phyloP scores from a whole-genome alignment of 1,140 invertebrate genomes.

The Artemia franciscana region DNA sequence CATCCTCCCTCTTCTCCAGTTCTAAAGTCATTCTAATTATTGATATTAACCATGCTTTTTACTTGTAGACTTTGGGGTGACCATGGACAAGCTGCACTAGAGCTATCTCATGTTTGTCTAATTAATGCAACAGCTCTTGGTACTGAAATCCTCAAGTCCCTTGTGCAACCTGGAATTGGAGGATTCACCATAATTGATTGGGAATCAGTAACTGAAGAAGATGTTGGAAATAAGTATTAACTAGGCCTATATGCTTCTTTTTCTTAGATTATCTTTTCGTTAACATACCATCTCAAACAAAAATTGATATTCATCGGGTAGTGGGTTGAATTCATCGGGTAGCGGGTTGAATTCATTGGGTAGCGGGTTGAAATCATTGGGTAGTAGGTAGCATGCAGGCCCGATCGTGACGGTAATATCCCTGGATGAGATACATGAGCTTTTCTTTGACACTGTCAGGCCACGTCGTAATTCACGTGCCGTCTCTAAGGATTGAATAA shows the following conservation, averaged over 20 bases:
- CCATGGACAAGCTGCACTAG: slow-evolving; percentile 71
- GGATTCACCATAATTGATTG: slow-evolving; percentile 91
- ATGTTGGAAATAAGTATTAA: slow-evolving; percentile 70
- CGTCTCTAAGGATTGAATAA: too few relatives aligned
- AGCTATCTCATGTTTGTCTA: slow-evolving; percentile 69
- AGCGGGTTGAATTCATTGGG: too few relatives aligned
- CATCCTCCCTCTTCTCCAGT: neutral
- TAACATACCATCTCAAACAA: too few relatives aligned
- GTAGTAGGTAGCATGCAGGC: too few relatives aligned
- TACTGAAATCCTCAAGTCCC: slow-evolving; percentile 80
- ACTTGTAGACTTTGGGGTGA: slow-evolving; percentile 74
- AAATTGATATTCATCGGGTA: too few relatives aligned
- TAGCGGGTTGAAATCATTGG: too few relatives aligned
- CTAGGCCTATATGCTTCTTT: neutral
- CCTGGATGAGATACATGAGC: too few relatives aligned
- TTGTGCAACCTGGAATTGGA: slow-evolving; percentile 81
- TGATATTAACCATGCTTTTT: neutral
- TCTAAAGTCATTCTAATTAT: neutral
- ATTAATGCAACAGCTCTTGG: slow-evolving; percentile 84
- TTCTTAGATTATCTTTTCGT: slow-evolving; percentile 4
- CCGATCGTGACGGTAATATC: too few relatives aligned
- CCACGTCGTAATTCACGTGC: too few relatives aligned
- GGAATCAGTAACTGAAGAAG: slow-evolving; percentile 56
- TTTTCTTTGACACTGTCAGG: too few relatives aligned
- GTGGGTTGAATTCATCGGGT: too few relatives aligned